Evolutionary conservation across 2,113 vertebrate species (phyloP), one percentile per base, ranked within the genome.

Genomic region (Choloepus hoffmanni): DNA sequence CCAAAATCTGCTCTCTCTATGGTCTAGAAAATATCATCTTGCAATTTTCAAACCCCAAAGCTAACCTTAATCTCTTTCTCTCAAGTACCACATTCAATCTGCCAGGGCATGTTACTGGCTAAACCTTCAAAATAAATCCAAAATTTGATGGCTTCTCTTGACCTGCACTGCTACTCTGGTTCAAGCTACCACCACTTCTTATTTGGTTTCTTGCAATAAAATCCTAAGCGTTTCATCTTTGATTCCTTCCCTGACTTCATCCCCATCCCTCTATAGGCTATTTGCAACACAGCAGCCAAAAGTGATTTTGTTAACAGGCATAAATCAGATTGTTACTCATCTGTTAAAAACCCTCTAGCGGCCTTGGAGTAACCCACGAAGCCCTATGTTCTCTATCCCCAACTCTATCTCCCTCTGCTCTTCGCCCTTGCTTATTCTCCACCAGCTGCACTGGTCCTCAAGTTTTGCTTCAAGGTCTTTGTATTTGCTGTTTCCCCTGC

Each of bases 161-260:
- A 55, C 15, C 36, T 36, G 36, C 68, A 55, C 50, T 76, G 48
- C 43, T 55, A 12, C 12, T 90, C 77, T 84, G 68, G 2, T 63
- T 74, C 48, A 95, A 86, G 50, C 19, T 36, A 36, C 12, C 6
- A 28, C 70, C 48, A 50, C 48, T 50, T 73, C 19, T 86, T 62
- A 53, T 65, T 94, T 76, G 23, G 21, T 85, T 74, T 92, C 63
- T 70, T 90, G 28, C 11, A 84, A 53, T 68, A 53, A 90, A 86
- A 58, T 86, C 11, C 48, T 74, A 81, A 58, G 7, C 28, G 26
- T 63, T 84, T 60, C 6, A 78, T 78, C 28, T 24, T 74, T 70
- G 14, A 8, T 85, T 24, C 28, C 7, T 62, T 73, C 40, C 21
- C 30, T 68, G 36, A 26, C 58, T 92, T 81, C 60, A 23, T 58